Base-by-base conservation (phyloP, 2,797 vertebrate species). In the Megalops cyprinoides region DNA sequence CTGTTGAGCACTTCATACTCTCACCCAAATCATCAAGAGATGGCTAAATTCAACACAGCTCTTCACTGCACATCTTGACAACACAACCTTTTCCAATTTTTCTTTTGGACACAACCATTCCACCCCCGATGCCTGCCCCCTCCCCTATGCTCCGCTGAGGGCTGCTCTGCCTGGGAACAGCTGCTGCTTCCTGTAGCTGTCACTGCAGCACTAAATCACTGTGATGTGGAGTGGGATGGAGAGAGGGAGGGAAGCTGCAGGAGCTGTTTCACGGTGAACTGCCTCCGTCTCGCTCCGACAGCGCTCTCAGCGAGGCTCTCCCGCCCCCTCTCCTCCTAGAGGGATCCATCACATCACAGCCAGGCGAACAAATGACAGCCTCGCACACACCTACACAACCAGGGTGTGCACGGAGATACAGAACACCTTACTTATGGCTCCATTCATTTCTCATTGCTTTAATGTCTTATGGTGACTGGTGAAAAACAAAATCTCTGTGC, bases 151-250 rank as follows among this genome's bases (percentile, higher is more conserved):
- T 56, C 49, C 20, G 23, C 15, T 8, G 87, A 85, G 83, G 88
- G 83, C 84, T 20, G 48, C 85, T 58, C 83, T 89, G 80, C 87
- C 87, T 86, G 86, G 85, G 81, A 91, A 89, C 90, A 92, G 90
- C 92, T 89, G 88, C 87, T 82, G 83, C 85, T 90, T 92, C 90
- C 90, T 89, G 88, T 84, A 87, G 82, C 85, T 88, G 90, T 90
- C 91, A 92, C 86, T 85, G 83, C 51, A 73, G 83, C 84, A 84
- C 86, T 88, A 86, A 82, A 89, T 90, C 89, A 85, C 71, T 44
- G 82, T 86, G 74, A 77, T 74, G 46, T 51, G 62, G 34, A 73
- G 78, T 28, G 34, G 49, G 49, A 46, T 20, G 78, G 28, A 31
- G 51, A 37, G 23, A 15, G 10, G 58, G 31, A 20, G 31, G 37